Base-by-base conservation (phyloP, 92 coral and sea anemone genomes). In the Palythoa heliodiscus region DNA sequence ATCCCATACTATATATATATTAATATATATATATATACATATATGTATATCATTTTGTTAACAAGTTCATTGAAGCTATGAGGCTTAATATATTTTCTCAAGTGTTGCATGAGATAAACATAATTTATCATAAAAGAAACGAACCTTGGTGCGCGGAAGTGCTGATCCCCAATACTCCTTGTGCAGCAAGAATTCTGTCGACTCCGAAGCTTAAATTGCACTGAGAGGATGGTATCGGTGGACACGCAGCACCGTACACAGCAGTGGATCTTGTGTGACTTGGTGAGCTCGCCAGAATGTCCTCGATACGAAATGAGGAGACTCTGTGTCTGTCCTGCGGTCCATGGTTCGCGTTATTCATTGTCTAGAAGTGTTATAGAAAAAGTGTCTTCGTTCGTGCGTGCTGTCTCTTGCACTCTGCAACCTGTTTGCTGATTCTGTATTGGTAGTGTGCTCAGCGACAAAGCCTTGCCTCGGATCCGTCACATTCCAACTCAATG, bases 271-370 rank as follows among this genome's bases (percentile, higher is more conserved):
- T 43, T 40, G 84, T 63, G 52, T 64, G 84, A 39, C 54, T 80
- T 66, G 84, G 84, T 61, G 84, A 80, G 66, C 74, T 80, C 17
- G 97, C 94, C 52, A 93, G 73, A 75, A 93, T 93, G 54, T 93
- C 97, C 24, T 88, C 97, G 35, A 93, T 93, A 24, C 93, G 93
- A 79, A 93, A 93, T 55, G 97, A 93, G 35, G 93, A 82, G 35
- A 93, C 93, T 50, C 97, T 79, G 11, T 87, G 93, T 8, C 95
- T 77, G 16, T 91, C 90, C 11, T 89, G 95, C 61, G 57, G 93
- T 66, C 91, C 83, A 60, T 89, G 90, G 22, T 87, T 7, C 50
- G 6, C 74, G 83, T 76, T 84, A 75, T 87, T 82, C 61, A 73
- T 77, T 77, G 37, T 76, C 66, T 58, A 37, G 81, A 6, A 25